Percentiles rank a stretch among this genome's conserved stretches.
These are phyloP conservation scores for Cottoperca gobio DNA, from an alignment of 2,797 vertebrate genomes.

Conservation along the genomic window DNA sequence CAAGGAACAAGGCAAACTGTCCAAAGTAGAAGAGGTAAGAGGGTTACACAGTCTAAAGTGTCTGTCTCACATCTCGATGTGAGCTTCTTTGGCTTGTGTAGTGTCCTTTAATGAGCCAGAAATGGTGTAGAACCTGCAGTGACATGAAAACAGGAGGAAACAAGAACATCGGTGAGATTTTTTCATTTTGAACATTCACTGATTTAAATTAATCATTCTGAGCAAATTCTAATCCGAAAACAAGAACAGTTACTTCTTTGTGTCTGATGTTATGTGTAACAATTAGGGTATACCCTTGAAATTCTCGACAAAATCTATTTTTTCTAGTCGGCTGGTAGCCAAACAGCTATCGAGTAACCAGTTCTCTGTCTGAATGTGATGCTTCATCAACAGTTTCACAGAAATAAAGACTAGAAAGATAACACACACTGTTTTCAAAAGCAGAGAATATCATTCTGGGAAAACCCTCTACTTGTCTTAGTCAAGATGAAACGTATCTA, in stretches of 20 bases:
- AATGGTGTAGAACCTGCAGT: conserved; percentile 79
- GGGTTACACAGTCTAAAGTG: conserved; percentile 23
- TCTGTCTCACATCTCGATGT: conserved; percentile 73
- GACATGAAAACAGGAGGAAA: conserved; percentile 8
- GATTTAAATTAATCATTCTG: too few species aligned
- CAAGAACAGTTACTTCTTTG: too few species aligned
- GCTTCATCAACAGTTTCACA: neutral
- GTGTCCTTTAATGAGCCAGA: conserved; percentile 71
- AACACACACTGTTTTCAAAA: neutral
- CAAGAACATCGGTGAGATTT: neutral
- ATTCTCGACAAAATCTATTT: too few species aligned
- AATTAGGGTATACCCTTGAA: too few species aligned
- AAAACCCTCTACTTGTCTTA: too few species aligned
- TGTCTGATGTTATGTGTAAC: too few species aligned
- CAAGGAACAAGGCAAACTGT: conserved; percentile 45
- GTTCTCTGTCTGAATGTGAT: neutral
- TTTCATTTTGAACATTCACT: too few species aligned
- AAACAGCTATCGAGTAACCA: too few species aligned
- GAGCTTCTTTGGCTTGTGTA: conserved; percentile 66
- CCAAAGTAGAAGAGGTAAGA: conserved; percentile 16
- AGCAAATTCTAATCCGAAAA: too few species aligned
- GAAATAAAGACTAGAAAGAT: neutral
- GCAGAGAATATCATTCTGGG: too few species aligned
- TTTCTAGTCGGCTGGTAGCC: neutral
- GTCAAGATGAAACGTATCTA: too few species aligned